These are phyloP conservation scores for Pomacea maculata DNA, from an alignment of 1,140 invertebrate genomes.

Conservation along the genomic window DNA sequence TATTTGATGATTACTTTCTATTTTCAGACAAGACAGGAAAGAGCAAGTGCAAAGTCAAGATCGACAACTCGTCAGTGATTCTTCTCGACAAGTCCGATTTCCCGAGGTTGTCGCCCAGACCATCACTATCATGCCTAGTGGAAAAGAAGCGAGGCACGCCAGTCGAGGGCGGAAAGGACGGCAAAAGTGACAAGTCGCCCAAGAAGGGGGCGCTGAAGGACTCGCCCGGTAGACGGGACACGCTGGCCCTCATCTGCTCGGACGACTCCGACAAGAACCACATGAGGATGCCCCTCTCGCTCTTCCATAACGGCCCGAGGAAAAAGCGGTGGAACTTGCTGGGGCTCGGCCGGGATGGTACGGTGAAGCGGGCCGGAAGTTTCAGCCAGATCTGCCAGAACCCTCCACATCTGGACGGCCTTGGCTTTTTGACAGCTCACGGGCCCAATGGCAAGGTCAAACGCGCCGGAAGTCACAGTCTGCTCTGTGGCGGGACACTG, in stretches of 20 bases:
- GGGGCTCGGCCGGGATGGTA: not conserved
- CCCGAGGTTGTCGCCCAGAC: constrained; percentile 33
- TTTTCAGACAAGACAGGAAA: constrained; percentile 40
- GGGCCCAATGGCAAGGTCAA: not conserved
- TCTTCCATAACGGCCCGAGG: constrained; percentile 6
- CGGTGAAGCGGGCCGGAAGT: not conserved
- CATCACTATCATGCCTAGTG: constrained; percentile 25
- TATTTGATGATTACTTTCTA: not conserved
- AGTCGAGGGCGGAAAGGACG: not conserved
- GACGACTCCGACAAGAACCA: not conserved
- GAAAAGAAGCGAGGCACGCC: constrained; percentile 12
- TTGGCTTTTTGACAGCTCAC: not conserved
- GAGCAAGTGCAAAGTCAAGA: constrained; percentile 39
- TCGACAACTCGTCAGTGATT: constrained; percentile 41
- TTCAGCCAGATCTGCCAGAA: not conserved
- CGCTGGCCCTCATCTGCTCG: constrained; percentile 17
- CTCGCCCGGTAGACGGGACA: constrained; percentile 17
- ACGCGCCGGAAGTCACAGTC: constrained; percentile 16
- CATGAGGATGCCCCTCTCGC: not conserved
- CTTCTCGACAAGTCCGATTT: constrained; percentile 38
- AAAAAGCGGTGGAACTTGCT: not conserved
- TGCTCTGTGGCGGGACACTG: not conserved
- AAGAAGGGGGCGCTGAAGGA: constrained; percentile 7
- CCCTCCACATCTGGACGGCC: not conserved
- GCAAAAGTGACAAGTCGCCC: constrained; percentile 8